A percentile compares a stretch with the other conserved stretches of the same genome.
Evolutionary conservation across 2,113 vertebrate species (phyloP).

Genomic region (Lophotis ruficrista): DNA sequence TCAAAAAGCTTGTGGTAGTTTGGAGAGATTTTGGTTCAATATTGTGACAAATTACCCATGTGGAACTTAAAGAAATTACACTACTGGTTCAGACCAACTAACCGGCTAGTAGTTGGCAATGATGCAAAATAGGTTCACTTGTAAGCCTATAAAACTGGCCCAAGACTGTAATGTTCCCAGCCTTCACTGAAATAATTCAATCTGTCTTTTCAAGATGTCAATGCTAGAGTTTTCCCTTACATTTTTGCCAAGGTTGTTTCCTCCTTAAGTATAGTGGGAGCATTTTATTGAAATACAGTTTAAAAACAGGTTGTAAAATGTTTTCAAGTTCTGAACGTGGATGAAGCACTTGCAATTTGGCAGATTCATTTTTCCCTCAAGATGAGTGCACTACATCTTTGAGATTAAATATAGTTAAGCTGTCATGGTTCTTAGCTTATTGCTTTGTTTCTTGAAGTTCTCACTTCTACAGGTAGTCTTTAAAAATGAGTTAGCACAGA

Average conservation of each 20-base stretch:
- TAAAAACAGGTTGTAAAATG: slow-evolving; percentile 13
- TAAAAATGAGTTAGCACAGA: slow-evolving; percentile 21
- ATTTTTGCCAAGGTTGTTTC: background rate
- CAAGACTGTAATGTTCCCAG: background rate
- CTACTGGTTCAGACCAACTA: background rate
- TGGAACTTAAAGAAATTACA: background rate
- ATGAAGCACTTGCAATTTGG: background rate
- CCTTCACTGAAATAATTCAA: background rate
- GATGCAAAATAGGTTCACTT: background rate
- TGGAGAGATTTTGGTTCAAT: background rate
- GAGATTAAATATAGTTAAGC: slow-evolving; percentile 17
- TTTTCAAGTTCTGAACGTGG: background rate
- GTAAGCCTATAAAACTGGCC: background rate
- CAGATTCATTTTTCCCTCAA: slow-evolving; percentile 11
- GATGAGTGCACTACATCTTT: background rate
- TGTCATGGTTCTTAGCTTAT: background rate
- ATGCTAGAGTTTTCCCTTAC: background rate
- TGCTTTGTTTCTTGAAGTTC: slow-evolving; percentile 1
- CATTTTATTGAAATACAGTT: slow-evolving; percentile 16
- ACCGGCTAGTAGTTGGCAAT: background rate
- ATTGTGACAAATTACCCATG: background rate
- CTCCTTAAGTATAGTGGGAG: background rate
- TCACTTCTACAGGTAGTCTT: background rate
- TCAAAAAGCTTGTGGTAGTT: background rate
- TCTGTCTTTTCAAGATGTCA: background rate